Evolutionary conservation across 2,797 vertebrate genomes (phyloP).

Genomic region (Sardinella longiceps): DNA sequence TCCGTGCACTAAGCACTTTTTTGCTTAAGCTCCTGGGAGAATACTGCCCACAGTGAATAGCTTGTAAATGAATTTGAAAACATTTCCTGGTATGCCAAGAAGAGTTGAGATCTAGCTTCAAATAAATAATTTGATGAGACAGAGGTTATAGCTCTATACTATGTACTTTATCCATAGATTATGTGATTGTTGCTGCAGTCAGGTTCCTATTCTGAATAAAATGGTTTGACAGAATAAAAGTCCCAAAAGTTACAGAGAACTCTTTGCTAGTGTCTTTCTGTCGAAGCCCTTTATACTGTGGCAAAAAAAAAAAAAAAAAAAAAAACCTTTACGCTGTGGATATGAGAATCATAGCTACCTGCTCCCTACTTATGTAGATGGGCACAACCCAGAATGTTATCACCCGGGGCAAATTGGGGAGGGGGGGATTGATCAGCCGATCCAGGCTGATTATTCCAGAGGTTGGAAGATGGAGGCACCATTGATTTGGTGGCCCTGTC

Average conservation of each 20-base stretch:
- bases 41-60: too few species aligned
- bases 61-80: too few species aligned
- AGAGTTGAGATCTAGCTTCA: neutral
- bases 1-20: too few species aligned
- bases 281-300: too few species aligned
- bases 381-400: neutral
- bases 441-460: constrained; percentile 33
- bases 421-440: constrained; percentile 31
- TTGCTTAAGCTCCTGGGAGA: too few species aligned
- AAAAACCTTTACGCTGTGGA: neutral
- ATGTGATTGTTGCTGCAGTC: neutral
- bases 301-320: too few species aligned
- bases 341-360: neutral
- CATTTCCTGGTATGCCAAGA: too few species aligned
- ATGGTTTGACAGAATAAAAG: neutral
- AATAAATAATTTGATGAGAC: neutral
- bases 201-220: neutral
- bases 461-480: constrained; percentile 4
- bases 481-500: constrained; percentile 28
- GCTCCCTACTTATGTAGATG: neutral
- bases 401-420: constrained; percentile 31
- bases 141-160: neutral
- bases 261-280: neutral
- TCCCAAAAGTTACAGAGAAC: neutral
- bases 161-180: neutral